phyloP scores from a whole-genome alignment of 2,113 vertebrate genomes.

The Semnornis frantzii region DNA sequence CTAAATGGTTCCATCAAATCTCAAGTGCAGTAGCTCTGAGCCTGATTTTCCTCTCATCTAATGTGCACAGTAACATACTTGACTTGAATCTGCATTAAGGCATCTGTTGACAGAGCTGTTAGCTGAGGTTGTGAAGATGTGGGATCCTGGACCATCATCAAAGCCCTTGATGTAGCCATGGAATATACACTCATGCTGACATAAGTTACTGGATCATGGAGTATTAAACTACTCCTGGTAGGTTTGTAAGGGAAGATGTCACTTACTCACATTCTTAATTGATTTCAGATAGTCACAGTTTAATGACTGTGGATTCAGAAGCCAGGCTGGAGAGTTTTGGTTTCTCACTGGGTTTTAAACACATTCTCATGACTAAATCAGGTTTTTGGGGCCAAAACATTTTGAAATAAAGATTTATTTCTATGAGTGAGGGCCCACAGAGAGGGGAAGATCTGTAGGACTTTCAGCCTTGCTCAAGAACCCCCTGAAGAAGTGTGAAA shows the following conservation, averaged over 20 bases:
- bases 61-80: neutral
- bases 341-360: neutral
- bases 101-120: neutral
- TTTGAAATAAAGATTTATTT: neutral
- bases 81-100: neutral
- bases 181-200: neutral
- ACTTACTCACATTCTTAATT: neutral
- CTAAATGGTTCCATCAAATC: neutral
- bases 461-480: neutral
- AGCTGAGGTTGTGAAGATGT: neutral
- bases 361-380: neutral
- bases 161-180: neutral
- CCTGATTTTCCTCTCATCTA: neutral
- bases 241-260: neutral
- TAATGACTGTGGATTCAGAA: neutral
- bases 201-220: neutral
- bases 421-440: neutral
- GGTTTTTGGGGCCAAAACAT: neutral
- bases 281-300: neutral
- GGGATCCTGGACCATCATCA: neutral
- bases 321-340: neutral
- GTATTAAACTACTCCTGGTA: neutral
- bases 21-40: neutral
- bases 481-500: rapidly evolving
- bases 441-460: neutral